Base-by-base conservation (phyloP, 1,140 invertebrate genomes). In the Brachionus paranguensis region DNA sequence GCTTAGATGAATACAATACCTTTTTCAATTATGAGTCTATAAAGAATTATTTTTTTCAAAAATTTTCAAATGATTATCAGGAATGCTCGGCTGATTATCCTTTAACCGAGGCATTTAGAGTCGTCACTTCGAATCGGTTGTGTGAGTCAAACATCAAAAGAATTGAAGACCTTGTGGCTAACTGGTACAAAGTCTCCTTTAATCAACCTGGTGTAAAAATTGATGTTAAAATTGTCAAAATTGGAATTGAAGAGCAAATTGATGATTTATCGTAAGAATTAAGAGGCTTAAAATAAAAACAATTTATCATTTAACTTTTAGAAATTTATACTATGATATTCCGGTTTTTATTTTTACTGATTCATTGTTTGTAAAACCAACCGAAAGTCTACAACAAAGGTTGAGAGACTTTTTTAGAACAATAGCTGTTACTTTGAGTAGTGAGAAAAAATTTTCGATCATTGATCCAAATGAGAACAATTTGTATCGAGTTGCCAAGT, bases 221-320 rank as follows among this genome's bases (percentile, higher is more conserved):
- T 43, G 37, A 72, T 3, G 68, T 45, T 10, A 76, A 50, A 76
- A 76, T 76, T 45, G 10, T 76, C 12, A 47, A 50, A 76, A 24
- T 50, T 29, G 72, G 43, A 47, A 76, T 76, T 50, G 72, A 76
- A 76, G 72, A 76, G 20, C 72, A 47, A 12, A 24, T 76, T 11
- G 72, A 76, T 50, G 72, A 76, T 76, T 76, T 12, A 12, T 47
- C 43, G 72, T 76, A 76, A 76, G 20, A 20, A 11, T 29, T 37
- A n/a, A 47, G 11, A 47, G 14, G 4, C 33, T 7, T 41, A 24
- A 70, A 11, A 33, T 33, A 33, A 33, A 29, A n/a, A 70, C 2
- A 70, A 70, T 76, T 37, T 47, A 11, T 14, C 24, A 14, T 76
- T 76, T 50, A 50, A 27, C 3, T 27, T 29, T 5, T 17, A 76